A percentile compares a stretch with the other conserved stretches of the same genome.
phyloP scores from a whole-genome alignment of 2,888 invertebrate genomes.

The Tanypteryx hageni region DNA sequence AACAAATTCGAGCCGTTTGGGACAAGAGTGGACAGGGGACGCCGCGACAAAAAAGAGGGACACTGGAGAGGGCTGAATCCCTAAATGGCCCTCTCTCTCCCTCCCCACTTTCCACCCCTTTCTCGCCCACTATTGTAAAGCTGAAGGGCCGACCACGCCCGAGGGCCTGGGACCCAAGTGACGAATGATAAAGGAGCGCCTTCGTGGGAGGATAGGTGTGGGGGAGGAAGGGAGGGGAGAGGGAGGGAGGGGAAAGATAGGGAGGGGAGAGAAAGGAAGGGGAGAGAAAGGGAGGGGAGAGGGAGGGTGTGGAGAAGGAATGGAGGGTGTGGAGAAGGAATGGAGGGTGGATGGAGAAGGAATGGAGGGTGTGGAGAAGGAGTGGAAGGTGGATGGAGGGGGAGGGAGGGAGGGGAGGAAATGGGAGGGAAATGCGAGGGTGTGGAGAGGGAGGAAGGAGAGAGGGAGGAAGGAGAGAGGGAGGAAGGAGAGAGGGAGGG shows the following conservation, averaged over 20 bases:
- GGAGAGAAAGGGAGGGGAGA: too few species aligned
- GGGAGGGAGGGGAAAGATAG: too few species aligned
- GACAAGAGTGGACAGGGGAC: background rate
- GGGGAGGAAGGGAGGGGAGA: too few species aligned
- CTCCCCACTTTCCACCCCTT: background rate
- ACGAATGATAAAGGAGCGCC: background rate
- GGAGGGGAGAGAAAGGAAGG: too few species aligned
- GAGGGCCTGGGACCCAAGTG: background rate
- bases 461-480: background rate
- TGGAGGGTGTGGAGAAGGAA: too few species aligned
- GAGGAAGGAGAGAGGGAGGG: background rate
- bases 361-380: too few species aligned
- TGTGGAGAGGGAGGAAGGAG: background rate
- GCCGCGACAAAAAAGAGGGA: conserved; percentile 4
- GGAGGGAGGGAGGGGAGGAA: background rate
- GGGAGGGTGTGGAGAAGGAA: too few species aligned
- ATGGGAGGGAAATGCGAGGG: background rate
- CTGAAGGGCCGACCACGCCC: conserved; percentile 34
- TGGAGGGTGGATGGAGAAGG: too few species aligned
- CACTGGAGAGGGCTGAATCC: background rate
- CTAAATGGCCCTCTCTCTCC: conserved; percentile 1
- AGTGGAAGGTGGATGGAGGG: too few species aligned
- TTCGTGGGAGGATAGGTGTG: too few species aligned
- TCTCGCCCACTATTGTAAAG: background rate
- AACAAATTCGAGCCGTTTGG: conserved; percentile 39